Conservation (phyloP, 2,113 vertebrate species). For the Tupaia tana region DNA sequence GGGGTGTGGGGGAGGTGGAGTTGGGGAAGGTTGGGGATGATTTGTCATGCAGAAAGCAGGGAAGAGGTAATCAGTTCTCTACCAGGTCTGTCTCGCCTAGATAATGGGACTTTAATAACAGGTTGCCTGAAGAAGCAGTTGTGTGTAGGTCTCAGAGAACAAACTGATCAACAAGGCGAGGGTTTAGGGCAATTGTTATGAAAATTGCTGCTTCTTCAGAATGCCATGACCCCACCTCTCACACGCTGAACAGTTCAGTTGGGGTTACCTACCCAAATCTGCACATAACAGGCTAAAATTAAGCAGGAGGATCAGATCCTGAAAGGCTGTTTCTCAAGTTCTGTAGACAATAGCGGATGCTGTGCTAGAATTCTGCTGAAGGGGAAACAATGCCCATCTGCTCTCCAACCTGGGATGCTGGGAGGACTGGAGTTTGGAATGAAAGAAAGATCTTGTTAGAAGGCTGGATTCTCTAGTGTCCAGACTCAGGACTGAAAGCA, state of each 20-base stretch:
- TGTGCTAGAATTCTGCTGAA: neutral
- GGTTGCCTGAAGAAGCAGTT: conserved; percentile 81
- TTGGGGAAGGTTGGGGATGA: conserved; percentile 66
- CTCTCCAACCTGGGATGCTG: neutral
- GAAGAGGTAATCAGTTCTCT: conserved; percentile 77
- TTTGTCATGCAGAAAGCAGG: conserved; percentile 74
- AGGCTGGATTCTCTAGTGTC: neutral
- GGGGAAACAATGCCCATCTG: neutral
- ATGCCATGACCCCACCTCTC: neutral
- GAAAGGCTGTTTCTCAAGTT: neutral
- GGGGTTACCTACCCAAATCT: conserved; percentile 24
- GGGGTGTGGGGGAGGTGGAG: neutral
- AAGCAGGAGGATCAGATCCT: conserved; percentile 49
- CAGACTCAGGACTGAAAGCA: neutral
- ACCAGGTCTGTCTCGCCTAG: conserved; percentile 78
- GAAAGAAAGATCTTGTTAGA: neutral
- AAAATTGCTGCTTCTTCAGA: conserved; percentile 68
- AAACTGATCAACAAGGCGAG: conserved; percentile 83
- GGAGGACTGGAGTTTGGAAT: neutral
- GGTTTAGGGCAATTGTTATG: neutral
- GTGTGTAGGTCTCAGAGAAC: conserved; percentile 70
- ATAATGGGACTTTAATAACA: conserved; percentile 85
- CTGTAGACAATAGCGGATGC: neutral
- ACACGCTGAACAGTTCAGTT: neutral
- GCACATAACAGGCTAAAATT: conserved; percentile 33